phyloP scores from a whole-genome alignment of 1,140 invertebrate genomes.

The Carposina sasakii region DNA sequence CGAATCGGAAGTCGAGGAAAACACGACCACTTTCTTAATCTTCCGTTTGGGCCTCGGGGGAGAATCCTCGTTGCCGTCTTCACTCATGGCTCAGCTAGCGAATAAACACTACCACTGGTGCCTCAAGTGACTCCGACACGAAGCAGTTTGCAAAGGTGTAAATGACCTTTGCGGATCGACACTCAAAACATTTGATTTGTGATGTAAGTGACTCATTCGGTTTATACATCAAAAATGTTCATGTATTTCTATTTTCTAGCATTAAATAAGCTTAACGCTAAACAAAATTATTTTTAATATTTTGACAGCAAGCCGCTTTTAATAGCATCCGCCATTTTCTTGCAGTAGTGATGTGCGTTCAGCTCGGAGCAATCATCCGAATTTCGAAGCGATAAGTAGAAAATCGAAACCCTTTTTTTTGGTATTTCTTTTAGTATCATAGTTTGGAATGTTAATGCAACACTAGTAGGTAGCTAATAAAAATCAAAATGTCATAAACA shows the following conservation, averaged over 20 bases:
- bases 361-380: too few relatives aligned
- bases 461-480: too few relatives aligned
- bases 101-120: constrained; percentile 6
- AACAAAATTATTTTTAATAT: constrained; percentile 59
- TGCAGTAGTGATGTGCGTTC: too few relatives aligned
- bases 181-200: constrained; percentile 34
- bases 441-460: too few relatives aligned
- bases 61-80: constrained; percentile 54
- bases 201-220: constrained; percentile 43
- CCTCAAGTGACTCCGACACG: constrained; percentile 56
- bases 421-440: too few relatives aligned
- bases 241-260: constrained; percentile 33
- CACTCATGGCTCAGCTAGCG: constrained; percentile 39
- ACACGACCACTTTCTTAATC: constrained; percentile 42
- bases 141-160: constrained; percentile 63
- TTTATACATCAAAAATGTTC: constrained; percentile 31
- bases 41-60: constrained; percentile 42
- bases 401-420: too few relatives aligned
- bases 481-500: too few relatives aligned
- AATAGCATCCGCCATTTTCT: constrained; percentile 64
- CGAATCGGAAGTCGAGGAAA: constrained; percentile 47
- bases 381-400: too few relatives aligned
- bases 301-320: constrained; percentile 70
- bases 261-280: constrained; percentile 42
- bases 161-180: constrained; percentile 52